Base-by-base conservation (phyloP, 2,888 invertebrate genomes). In the Thereva nobilitata region DNA sequence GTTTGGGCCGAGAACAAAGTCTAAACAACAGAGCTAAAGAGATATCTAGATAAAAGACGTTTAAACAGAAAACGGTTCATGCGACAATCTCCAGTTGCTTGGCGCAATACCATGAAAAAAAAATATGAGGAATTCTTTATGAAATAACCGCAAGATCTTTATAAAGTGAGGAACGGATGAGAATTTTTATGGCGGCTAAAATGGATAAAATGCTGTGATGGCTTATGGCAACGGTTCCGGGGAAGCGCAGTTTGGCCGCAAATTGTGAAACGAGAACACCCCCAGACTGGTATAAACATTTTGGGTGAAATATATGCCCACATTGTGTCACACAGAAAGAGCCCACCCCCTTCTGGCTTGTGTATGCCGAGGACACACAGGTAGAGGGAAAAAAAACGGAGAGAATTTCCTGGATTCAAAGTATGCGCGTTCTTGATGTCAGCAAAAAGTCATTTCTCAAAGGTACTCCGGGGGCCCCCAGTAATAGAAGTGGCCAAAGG, bases 401-500 rank as follows among this genome's bases (percentile, higher is more conserved):
- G 12, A 23, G 12, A 59, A 59, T 23, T 23, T 23, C 45, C 8
- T 10, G 10, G 38, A 47, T 59, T 34, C 57, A 47, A 47, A 47
- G 12, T 57, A 44, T 57, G 44, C 57, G 57, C 57, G 45, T 45
- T n/a, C 57, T 57, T n/a, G 57, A 59, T 44, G 4, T 12, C 49
- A 6, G 41, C n/a, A 61, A 61, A 50, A 61, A 61, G 49, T 47
- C 49, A 37, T 47, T 37, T 12, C 59, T 49, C 49, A 41, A 41
- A 50, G 49, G 50, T 37, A 45, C 45, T 54, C 47, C 54, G 40
- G 47, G 54, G 10, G 23, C 23, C 47, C 55, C 12, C 34, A 54
- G 47, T 50, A n/a, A 38, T 41, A n/a, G 52, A 53, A 64, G 37
- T 53, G 53, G 12, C 64, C 53, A 64, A 55, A 47, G 54, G 64